phyloP scores from a whole-genome alignment of 2,113 vertebrate genomes.

The Camelus bactrianus region DNA sequence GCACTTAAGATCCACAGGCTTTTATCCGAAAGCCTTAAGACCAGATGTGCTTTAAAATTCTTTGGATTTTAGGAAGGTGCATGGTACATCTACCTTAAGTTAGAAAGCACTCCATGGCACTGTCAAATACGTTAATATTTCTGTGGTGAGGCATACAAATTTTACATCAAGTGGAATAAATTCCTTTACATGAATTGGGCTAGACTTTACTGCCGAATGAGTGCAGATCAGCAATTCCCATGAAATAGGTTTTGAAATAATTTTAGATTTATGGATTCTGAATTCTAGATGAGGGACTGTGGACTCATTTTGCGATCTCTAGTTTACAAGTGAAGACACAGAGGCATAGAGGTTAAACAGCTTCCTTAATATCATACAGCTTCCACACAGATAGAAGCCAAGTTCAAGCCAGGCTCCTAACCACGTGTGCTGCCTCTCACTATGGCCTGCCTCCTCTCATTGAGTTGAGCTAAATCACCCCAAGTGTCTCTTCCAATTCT shows the following conservation, averaged over 20 bases:
- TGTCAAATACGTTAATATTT: not conserved
- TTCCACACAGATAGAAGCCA: not conserved
- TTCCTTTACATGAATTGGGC: not conserved
- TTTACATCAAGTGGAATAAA: constrained; percentile 7
- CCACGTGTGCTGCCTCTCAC: not conserved
- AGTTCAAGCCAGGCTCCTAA: not conserved
- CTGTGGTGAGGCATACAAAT: not conserved
- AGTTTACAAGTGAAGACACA: not conserved
- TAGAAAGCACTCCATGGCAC: not conserved
- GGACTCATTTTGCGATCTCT: not conserved
- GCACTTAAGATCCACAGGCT: not conserved
- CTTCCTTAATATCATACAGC: not conserved
- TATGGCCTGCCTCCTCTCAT: not conserved
- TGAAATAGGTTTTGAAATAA: not conserved
- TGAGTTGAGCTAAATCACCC: not conserved
- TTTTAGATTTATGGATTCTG: constrained; percentile 19
- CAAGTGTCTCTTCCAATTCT: not conserved
- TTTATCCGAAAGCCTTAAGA: not conserved
- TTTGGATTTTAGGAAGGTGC: constrained; percentile 14
- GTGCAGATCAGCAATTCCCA: not conserved
- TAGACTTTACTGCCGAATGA: not conserved
- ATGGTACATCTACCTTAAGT: not conserved
- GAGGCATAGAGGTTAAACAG: not conserved
- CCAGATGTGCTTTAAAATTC: not conserved
- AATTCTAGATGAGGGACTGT: not conserved